A percentile compares a stretch with the other conserved stretches of the same genome.
Evolutionary conservation across 2,888 invertebrate genomes (phyloP).

Genomic region (Drosophila paramelanica): DNA sequence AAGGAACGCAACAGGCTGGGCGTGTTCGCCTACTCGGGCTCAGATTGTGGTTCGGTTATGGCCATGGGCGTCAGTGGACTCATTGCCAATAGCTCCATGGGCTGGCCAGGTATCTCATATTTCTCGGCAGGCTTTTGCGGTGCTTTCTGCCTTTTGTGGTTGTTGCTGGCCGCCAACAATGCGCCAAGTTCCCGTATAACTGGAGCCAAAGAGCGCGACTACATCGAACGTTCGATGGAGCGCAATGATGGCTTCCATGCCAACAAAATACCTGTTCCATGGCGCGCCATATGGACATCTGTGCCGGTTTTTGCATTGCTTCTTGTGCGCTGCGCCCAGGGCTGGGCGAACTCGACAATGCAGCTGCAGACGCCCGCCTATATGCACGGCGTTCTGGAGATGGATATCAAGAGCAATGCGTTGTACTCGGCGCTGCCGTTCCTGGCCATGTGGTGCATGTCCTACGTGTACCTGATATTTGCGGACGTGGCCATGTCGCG

Average conservation of each 20-base stretch:
- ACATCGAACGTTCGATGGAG: slow-evolving; percentile 86
- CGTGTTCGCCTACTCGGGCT: slow-evolving; percentile 86
- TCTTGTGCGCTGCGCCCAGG: slow-evolving; percentile 87
- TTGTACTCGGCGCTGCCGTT: slow-evolving; percentile 86
- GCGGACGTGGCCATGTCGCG: slow-evolving; percentile 85
- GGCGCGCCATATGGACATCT: slow-evolving; percentile 87
- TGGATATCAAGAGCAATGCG: slow-evolving; percentile 87
- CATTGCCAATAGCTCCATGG: slow-evolving; percentile 86
- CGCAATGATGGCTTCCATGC: slow-evolving; percentile 62
- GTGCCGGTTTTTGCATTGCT: slow-evolving; percentile 87
- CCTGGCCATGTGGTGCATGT: slow-evolving; percentile 85
- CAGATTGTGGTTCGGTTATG: slow-evolving; percentile 88
- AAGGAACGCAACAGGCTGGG: slow-evolving; percentile 87
- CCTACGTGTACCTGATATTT: slow-evolving; percentile 84
- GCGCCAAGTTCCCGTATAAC: slow-evolving; percentile 87
- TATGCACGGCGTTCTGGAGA: slow-evolving; percentile 87
- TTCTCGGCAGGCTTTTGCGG: slow-evolving; percentile 86
- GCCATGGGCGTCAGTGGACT: slow-evolving; percentile 88
- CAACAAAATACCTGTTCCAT: slow-evolving; percentile 86
- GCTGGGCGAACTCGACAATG: slow-evolving; percentile 90
- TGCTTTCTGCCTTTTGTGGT: slow-evolving; percentile 86
- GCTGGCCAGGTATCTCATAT: slow-evolving; percentile 89
- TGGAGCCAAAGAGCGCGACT: slow-evolving; percentile 86
- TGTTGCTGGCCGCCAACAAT: slow-evolving; percentile 86
- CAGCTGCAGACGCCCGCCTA: slow-evolving; percentile 89